Percentiles rank a stretch among this genome's conserved stretches.
Conservation (phyloP, 2,888 invertebrate species). For the Scaptomyza parva region DNA sequence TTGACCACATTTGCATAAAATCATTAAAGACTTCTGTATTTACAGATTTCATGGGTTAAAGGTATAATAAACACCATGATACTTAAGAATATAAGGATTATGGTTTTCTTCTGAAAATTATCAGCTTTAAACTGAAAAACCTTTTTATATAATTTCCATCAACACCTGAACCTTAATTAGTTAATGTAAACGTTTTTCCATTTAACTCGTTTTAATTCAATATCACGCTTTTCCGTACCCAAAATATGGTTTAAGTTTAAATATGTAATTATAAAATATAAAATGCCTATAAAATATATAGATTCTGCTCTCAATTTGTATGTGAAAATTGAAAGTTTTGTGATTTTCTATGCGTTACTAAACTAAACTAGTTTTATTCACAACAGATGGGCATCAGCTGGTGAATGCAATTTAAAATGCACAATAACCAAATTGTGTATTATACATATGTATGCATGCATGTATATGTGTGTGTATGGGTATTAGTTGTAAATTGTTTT, state of each 20-base stretch:
- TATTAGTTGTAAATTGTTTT: conserved; percentile 42
- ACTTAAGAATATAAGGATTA: too few species aligned
- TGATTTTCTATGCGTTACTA: neutral
- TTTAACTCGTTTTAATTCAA: neutral
- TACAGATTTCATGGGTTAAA: too few species aligned
- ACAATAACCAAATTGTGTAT: neutral
- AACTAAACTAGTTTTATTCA: neutral
- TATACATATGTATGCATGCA: neutral
- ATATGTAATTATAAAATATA: neutral
- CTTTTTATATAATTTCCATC: neutral
- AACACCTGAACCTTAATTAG: neutral
- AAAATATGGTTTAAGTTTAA: neutral
- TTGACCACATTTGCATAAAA: too few species aligned
- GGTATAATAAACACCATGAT: too few species aligned
- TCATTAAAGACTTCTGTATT: too few species aligned
- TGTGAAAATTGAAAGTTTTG: neutral
- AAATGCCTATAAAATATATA: neutral
- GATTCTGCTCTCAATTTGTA: neutral
- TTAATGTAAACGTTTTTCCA: neutral
- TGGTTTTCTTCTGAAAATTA: too few species aligned
- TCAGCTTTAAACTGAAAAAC: neutral
- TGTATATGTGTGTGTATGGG: neutral
- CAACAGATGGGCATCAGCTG: neutral
- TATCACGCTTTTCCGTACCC: neutral
- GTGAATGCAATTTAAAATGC: conserved; percentile 12